Percentiles rank a stretch among this genome's conserved stretches.
Conservation (phyloP, 2,113 vertebrate genomes). For the Scortum barcoo region DNA sequence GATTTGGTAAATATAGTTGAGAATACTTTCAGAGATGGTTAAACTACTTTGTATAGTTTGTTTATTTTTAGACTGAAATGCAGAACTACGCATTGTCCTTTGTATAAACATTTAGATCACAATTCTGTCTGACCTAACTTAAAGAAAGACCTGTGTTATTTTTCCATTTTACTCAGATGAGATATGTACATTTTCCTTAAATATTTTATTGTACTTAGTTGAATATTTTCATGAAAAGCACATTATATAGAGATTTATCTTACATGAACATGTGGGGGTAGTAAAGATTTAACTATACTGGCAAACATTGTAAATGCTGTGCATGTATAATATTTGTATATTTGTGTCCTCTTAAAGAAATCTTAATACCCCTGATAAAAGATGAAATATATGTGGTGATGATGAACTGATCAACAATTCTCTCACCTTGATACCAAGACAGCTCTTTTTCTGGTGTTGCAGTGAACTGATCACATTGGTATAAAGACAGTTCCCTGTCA, state of each 20-base stretch:
- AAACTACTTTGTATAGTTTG: slow-evolving; percentile 49
- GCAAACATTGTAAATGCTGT: slow-evolving; percentile 40
- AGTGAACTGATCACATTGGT: neutral
- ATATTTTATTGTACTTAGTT: slow-evolving; percentile 63
- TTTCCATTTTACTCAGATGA: slow-evolving; percentile 45
- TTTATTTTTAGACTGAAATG: slow-evolving; percentile 63
- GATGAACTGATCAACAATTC: slow-evolving; percentile 1
- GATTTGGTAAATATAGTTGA: slow-evolving; percentile 27
- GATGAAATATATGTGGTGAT: neutral
- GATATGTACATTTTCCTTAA: slow-evolving; percentile 58
- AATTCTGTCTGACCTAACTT: slow-evolving; percentile 24
- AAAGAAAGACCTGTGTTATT: slow-evolving; percentile 40
- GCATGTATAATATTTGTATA: slow-evolving; percentile 50
- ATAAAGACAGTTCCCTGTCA: neutral
- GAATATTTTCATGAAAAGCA: slow-evolving; percentile 63
- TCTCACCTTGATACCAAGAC: neutral
- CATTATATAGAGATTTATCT: slow-evolving; percentile 38
- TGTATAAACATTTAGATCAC: slow-evolving; percentile 36
- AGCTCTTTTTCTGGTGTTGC: neutral
- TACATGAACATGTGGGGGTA: slow-evolving; percentile 10
- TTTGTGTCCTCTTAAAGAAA: slow-evolving; percentile 32
- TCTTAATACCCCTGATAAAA: slow-evolving; percentile 33
- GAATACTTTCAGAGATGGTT: slow-evolving; percentile 26
- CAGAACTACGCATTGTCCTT: slow-evolving; percentile 26
- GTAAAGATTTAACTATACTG: slow-evolving; percentile 15